Conservation (phyloP, 2,113 vertebrate species). For the Gadus chalcogrammus region DNA sequence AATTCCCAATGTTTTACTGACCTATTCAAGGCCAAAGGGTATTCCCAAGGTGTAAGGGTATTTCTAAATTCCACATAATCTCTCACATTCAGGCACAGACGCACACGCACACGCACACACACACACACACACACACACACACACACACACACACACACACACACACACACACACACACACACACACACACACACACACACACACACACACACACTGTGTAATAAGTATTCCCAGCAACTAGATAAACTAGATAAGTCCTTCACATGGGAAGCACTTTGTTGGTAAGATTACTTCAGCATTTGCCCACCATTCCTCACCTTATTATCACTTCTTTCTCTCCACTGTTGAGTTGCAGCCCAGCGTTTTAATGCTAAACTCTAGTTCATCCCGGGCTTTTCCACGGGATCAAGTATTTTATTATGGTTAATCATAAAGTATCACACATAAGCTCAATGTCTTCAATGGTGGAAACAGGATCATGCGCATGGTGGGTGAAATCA, state of each 20-base stretch:
- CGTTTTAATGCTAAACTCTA: constrained; percentile 61
- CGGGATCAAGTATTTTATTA: constrained; percentile 67
- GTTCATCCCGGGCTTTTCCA: constrained; percentile 58
- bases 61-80: constrained; percentile 7
- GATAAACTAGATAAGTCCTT: constrained; percentile 62
- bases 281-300: constrained; percentile 65
- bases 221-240: constrained; percentile 59
- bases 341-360: constrained; percentile 56
- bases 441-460: constrained; percentile 51
- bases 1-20: too few species aligned
- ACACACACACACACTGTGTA: constrained; percentile 43
- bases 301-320: constrained; percentile 50
- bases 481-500: constrained; percentile 60
- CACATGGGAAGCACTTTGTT: constrained; percentile 59
- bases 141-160: constrained; percentile 19
- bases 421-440: constrained; percentile 59
- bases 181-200: constrained; percentile 23
- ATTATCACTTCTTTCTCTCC: constrained; percentile 58
- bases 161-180: constrained; percentile 3
- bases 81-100: constrained; percentile 16
- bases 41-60: constrained; percentile 32
- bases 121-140: constrained; percentile 30
- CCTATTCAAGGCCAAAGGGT: background rate
- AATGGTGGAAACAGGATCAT: constrained; percentile 59
- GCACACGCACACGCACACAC: constrained; percentile 16